Base-by-base conservation (phyloP, 2,888 invertebrate genomes). In the Tachina lurida region DNA sequence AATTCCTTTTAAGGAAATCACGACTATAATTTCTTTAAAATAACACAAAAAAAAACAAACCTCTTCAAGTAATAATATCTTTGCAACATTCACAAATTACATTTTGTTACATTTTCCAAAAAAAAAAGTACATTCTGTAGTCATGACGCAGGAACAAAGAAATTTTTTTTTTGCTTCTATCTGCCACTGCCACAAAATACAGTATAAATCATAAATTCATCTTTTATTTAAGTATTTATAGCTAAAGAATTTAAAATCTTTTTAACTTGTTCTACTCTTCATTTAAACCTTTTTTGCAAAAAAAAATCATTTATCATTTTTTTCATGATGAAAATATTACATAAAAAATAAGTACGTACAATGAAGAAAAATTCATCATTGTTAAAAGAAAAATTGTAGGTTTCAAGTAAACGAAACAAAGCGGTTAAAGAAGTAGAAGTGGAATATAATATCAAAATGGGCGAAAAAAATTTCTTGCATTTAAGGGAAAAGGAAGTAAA, bases 271-370 rank as follows among this genome's bases (percentile, higher is more conserved):
- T 63, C 63, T 47, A 22, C 22, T 68, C 9, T 62, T 70, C 63
- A 76, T 63, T 62, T 54, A 67, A 67, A 45, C 68, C 62, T 31
- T 31, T 81, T 62, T 58, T 41, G 31, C 43, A 60, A 43, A 77
- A 73, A 60, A 43, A 77, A 83, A 73, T 83, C 77, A 83, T 83
- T 83, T 67, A 77, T 83, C 83, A 83, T 83, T 31, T 67, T 31
- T 73, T 67, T 67, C 71, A 52, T 83, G 45, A 67, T 47, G 58
- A 47, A 52, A 83, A 63, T 49, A 58, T 67, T 58, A 68, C 15
- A 39, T 39, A 12, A 31, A 60, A 54, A 43, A 54, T 17, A 45
- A 63, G 13, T 31, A 19, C 39, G 13, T 19, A 22, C 12, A 22
- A 58, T 15, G 13, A 31, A 67, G 17, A 22, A 49, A 67, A 31